Evolutionary conservation across 2,797 vertebrate species (phyloP).

Genomic region (Pterois miles): DNA sequence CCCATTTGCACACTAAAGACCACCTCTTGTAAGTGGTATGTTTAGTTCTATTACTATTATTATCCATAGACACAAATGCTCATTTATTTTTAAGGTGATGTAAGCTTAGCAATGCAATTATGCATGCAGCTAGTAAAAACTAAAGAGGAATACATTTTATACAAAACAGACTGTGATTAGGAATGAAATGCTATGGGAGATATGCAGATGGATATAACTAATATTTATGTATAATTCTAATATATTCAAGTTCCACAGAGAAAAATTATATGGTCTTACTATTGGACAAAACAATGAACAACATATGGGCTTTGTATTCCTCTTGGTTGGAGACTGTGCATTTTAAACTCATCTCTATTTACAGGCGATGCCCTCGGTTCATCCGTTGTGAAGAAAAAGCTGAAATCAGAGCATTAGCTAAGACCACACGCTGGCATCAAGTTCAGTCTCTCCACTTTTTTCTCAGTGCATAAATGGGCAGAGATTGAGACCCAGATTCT

Average conservation of each 20-base stretch:
- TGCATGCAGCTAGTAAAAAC: background rate
- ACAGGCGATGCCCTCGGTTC: conserved; percentile 11
- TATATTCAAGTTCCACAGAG: background rate
- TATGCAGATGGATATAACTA: background rate
- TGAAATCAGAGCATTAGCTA: conserved; percentile 43
- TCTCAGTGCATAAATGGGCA: conserved; percentile 26
- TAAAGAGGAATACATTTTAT: background rate
- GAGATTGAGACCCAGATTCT: conserved; percentile 56
- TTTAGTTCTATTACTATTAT: conserved; percentile 12
- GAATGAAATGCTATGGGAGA: background rate
- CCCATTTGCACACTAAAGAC: conserved; percentile 33
- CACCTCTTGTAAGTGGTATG: conserved; percentile 15
- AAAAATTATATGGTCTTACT: background rate
- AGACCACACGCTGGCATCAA: conserved; percentile 30
- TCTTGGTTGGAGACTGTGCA: background rate
- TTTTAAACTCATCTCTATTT: conserved; percentile 5
- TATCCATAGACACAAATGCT: conserved; percentile 16
- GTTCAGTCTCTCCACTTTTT: conserved; percentile 17
- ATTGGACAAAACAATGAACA: conserved; percentile 2
- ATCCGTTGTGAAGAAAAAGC: conserved; percentile 28
- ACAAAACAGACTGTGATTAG: background rate
- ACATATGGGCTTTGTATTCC: conserved; percentile 6
- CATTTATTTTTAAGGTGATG: background rate
- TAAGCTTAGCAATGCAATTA: background rate
- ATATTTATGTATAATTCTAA: background rate